Evolutionary conservation across 2,113 vertebrate genomes (phyloP), one percentile per base, ranked within the genome.

Genomic region (Xiphophorus couchianus): DNA sequence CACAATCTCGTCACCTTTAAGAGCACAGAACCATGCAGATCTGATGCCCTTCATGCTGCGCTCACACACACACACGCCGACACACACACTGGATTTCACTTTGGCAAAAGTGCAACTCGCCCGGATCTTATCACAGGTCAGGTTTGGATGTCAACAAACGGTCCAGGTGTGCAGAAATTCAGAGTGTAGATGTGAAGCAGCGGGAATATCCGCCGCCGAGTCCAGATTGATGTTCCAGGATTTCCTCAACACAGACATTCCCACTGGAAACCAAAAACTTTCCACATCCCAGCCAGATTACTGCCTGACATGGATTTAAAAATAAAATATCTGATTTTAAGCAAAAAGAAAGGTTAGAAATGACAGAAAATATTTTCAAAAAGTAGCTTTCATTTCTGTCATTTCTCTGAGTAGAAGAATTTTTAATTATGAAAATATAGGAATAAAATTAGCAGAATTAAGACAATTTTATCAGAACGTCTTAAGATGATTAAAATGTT

Each of bases 41-140:
- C 69, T 48, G 61, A 10, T 76, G 73, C 66, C 67, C 76, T 66
- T 69, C 54, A 62, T 1, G n/a, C 71, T 37, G 4, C 28, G 10
- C 48, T 66, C 31, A 62, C 71, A 42, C 2, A 62, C 74, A 1
- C 28, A 60, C 29, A 9, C 33, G 1, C 31, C 4, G 37, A 64
- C 71, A 54, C 2, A 62, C 74, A 1, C 28, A 60, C 29, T 25
- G 48, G 33, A 63, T 73, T 60, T 48, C 39, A 28, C 44, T 29
- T 74, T 17, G 39, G n/a, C 27, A 27, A 63, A 12, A 76, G 33
- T 27, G 10, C 31, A n/a, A n/a, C 14, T 14, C 66, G 14, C 28
- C 76, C 62, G 35, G 9, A 67, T 10, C 30, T 30, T 27, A 29
- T 58, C 8, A 19, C 25, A 10, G 19, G 35, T 39, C 54, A 42